Conservation (phyloP, 2,113 vertebrate genomes). For the Chamaetylas fuelleborni region DNA sequence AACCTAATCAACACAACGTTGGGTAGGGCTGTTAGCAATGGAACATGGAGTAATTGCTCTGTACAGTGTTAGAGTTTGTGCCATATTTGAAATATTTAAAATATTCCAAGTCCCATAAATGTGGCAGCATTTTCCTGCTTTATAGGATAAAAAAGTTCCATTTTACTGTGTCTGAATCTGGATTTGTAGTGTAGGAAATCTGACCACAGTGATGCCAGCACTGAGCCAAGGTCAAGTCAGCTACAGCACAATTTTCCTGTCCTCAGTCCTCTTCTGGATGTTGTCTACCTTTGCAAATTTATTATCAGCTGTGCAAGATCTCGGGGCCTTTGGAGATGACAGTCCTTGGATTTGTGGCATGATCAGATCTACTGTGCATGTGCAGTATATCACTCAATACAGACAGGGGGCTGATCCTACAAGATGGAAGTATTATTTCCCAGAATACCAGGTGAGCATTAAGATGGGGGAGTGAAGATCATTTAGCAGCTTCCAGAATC, state of each 20-base stretch:
- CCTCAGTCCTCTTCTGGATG: not conserved
- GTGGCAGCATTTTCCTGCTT: not conserved
- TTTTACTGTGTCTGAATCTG: not conserved
- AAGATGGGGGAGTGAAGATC: not conserved
- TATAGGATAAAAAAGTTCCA: not conserved
- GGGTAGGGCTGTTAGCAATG: not conserved
- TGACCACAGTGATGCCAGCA: not conserved
- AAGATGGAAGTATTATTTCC: not conserved
- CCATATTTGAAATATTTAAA: not conserved
- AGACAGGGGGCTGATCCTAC: not conserved
- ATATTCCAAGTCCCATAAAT: not conserved
- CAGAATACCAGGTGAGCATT: not conserved
- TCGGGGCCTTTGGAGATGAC: not conserved
- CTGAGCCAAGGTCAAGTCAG: not conserved
- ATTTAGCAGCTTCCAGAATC: not conserved
- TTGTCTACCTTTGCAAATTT: not conserved
- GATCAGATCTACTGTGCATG: not conserved
- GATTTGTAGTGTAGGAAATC: not conserved
- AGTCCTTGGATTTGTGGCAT: not conserved
- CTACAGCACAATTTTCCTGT: not conserved
- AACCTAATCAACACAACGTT: conserved; percentile 72
- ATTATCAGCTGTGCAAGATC: not conserved
- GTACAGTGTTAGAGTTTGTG: not conserved
- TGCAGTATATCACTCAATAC: not conserved
- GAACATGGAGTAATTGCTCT: not conserved